These are phyloP conservation scores for Anas platyrhynchos DNA, from an alignment of 2,113 vertebrate species.

Conservation along the genomic window DNA sequence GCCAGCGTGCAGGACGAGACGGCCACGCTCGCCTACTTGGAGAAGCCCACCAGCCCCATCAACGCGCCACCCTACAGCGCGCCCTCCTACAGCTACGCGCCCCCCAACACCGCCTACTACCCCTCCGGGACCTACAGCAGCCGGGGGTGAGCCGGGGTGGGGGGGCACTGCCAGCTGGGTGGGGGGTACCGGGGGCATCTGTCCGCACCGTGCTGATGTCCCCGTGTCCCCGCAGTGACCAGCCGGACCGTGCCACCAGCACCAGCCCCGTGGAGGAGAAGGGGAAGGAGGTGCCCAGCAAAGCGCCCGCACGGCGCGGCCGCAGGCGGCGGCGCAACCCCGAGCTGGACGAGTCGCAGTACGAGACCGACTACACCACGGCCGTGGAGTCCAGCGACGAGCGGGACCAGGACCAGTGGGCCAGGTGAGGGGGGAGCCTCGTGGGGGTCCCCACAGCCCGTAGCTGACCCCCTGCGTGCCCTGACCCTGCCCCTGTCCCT, in stretches of 20 bases:
- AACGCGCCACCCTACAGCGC: conserved; percentile 45
- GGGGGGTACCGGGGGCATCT: no score
- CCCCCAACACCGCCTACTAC: conserved; percentile 52
- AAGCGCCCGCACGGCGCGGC: conserved; percentile 68
- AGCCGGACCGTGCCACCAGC: conserved; percentile 24
- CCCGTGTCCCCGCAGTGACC: background rate
- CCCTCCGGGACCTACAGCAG: conserved; percentile 41
- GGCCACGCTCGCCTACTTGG: conserved; percentile 78
- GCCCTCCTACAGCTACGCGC: conserved; percentile 48
- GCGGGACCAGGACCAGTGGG: conserved; percentile 73
- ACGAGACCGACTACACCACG: conserved; percentile 84
- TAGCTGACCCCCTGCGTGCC: rapidly evolving
- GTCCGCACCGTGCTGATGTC: background rate
- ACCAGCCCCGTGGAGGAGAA: conserved; percentile 73
- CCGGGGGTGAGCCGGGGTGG: conserved; percentile 65
- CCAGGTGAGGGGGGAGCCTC: conserved; percentile 55
- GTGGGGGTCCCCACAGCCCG: no score
- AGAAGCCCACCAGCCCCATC: conserved; percentile 72
- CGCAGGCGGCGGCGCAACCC: conserved; percentile 73
- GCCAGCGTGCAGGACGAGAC: conserved; percentile 73
- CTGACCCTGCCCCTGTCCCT: background rate
- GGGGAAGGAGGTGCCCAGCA: conserved; percentile 31
- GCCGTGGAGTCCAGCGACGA: conserved; percentile 82
- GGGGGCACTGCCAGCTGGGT: no score
- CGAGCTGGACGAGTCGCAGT: conserved; percentile 75